phyloP scores from a whole-genome alignment of 1,140 invertebrate species.

The Subanguina moxae region DNA sequence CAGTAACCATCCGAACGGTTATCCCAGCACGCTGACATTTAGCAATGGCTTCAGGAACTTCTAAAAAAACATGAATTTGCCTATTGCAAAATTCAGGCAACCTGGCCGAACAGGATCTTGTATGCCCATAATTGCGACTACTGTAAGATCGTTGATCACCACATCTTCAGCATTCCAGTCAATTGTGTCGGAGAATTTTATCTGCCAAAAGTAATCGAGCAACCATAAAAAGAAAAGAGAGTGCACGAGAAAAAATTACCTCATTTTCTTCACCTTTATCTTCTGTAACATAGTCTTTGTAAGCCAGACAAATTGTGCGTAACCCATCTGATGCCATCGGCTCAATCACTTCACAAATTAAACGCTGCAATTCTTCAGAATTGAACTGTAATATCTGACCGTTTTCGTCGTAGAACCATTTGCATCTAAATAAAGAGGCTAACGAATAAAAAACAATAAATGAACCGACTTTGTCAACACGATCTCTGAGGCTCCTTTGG shows the following conservation, averaged over 20 bases:
- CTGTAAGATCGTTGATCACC: constrained; percentile 85
- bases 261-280: constrained; percentile 62
- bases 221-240: no score
- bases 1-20: constrained; percentile 99
- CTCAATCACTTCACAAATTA: constrained; percentile 92
- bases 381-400: constrained; percentile 85
- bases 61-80: constrained; percentile 15
- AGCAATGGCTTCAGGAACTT: constrained; percentile 78
- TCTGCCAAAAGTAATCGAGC: no score
- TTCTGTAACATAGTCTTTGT: constrained; percentile 83
- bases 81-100: no score
- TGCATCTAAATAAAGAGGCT: no score
- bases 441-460: no score
- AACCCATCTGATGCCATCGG: constrained; percentile 98
- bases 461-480: constrained; percentile 97
- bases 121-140: constrained; percentile 92
- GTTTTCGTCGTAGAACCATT: constrained; percentile 88
- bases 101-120: constrained; percentile 91
- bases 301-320: constrained; percentile 90
- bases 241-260: no score
- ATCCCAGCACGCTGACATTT: constrained; percentile 88
- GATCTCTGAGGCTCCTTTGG: constrained; percentile 98
- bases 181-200: constrained; percentile 76
- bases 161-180: constrained; percentile 93
- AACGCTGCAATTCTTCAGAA: constrained; percentile 81